These are phyloP conservation scores for Ametastegia equiseti DNA, from an alignment of 2,888 invertebrate genomes.

Conservation along the genomic window DNA sequence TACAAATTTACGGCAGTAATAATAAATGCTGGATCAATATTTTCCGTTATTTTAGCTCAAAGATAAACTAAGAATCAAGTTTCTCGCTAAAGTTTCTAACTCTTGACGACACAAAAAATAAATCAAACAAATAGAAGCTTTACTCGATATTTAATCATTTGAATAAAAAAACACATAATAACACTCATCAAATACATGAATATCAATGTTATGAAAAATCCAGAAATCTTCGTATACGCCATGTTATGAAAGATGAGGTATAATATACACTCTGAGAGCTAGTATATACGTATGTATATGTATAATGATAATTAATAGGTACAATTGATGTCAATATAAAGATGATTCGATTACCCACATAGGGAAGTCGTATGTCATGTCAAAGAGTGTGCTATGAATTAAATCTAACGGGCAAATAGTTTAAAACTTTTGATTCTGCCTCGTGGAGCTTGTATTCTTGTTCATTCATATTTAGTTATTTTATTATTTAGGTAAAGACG, in stretches of 20 bases:
- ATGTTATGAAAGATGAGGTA: neutral
- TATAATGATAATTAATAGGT: constrained; percentile 15
- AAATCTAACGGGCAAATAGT: neutral
- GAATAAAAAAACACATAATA: neutral
- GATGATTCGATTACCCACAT: constrained; percentile 30
- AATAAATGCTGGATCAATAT: neutral
- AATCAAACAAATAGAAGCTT: no score
- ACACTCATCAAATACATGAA: neutral
- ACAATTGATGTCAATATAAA: constrained; percentile 27
- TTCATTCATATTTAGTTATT: neutral
- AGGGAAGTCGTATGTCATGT: constrained; percentile 25
- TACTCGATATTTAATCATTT: neutral
- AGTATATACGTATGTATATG: neutral
- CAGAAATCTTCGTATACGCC: neutral
- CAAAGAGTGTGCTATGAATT: neutral
- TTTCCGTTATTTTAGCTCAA: neutral
- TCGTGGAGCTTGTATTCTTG: neutral
- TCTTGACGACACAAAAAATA: neutral
- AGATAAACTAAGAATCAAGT: neutral
- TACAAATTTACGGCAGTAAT: constrained; percentile 31
- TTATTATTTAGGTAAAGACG: constrained; percentile 80
- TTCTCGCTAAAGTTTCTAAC: neutral
- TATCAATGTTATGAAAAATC: neutral
- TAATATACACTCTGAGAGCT: neutral
- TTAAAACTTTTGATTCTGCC: neutral